Evolutionary conservation across 2,888 invertebrate genomes (phyloP), one percentile per base, ranked within the genome.

Genomic region (Synergus umbraculus): DNA sequence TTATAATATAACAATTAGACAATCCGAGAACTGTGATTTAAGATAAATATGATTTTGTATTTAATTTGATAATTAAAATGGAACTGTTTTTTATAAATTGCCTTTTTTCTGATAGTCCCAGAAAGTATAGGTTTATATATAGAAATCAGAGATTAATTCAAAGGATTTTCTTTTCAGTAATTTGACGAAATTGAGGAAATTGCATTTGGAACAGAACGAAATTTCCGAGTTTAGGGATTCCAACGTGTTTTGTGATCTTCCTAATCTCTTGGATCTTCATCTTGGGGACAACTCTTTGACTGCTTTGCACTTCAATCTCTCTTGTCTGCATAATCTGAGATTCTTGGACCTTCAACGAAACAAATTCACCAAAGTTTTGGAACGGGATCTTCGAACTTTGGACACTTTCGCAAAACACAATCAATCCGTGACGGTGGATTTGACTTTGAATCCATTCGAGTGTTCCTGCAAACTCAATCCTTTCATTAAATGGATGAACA

Each of bases 171-270:
- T 15, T 86, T 90, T 82, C 78, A 93, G 95, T 85, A 95, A 95
- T 87, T 89, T 96, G 82, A 94, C 93, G 0, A 94, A 94, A 82
- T 90, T 96, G 83, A 94, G 94, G 83, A 96, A 96, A 88, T 90
- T 96, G 2, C 96, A 96, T 89, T 90, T 96, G 86, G 96, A 96
- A 87, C 96, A 96, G 86, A 96, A 96, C 89, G 95, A 96, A 90
- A 96, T 96, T 46, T 94, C 93, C 43, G 92, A 93, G 76, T 95
- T 96, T 84, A 93, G 93, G 81, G 95, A 96, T 88, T 92, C 93
- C 15, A 93, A 93, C 66, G 94, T 96, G 0, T 96, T 96, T 89
- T 96, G 96, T 87, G 95, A 95, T 86, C 91, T 96, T 41, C 95
- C 95, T 0, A 93, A 93, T 77, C 90, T 96, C 5, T 93, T 94